Percentiles rank a stretch among this genome's conserved stretches.
phyloP scores from a whole-genome alignment of 1,140 invertebrate species.

The Pachyrhynchus sulphureomaculatus region DNA sequence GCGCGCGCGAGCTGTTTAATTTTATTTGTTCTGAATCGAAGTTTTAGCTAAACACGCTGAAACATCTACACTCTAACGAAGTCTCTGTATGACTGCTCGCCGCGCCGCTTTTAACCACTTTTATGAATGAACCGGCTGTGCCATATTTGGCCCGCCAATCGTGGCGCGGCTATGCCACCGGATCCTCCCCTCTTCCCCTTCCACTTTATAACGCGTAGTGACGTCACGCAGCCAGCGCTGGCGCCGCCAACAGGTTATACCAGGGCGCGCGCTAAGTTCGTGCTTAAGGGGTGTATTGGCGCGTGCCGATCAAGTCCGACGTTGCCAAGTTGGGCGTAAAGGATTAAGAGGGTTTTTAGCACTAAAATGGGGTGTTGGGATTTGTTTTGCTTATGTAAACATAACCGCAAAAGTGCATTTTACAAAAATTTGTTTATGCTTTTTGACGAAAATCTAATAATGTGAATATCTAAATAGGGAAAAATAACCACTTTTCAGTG shows the following conservation, averaged over 20 bases:
- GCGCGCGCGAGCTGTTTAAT: conserved; percentile 5
- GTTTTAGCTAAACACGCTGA: not conserved
- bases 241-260: conserved; percentile 31
- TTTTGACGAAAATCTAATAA: too few relatives aligned
- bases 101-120: conserved; percentile 41
- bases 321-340: conserved; percentile 11
- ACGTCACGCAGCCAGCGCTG: conserved; percentile 43
- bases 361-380: too few relatives aligned
- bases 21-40: conserved; percentile 4
- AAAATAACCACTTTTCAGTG: too few relatives aligned
- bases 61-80: conserved; percentile 13
- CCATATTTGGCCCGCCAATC: conserved; percentile 53
- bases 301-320: conserved; percentile 14
- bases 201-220: conserved; percentile 45
- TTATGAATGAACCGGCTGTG: conserved; percentile 60
- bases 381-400: too few relatives aligned
- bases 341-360: not conserved
- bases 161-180: conserved; percentile 25
- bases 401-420: too few relatives aligned
- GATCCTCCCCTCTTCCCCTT: conserved; percentile 34
- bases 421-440: too few relatives aligned
- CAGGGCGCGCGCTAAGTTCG: conserved; percentile 25
- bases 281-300: conserved; percentile 25
- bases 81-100: conserved; percentile 26
- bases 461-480: too few relatives aligned